A percentile compares a stretch with the other conserved stretches of the same genome.
phyloP scores from a whole-genome alignment of 2,797 vertebrate species.

The Dromococcyx pavoninus region DNA sequence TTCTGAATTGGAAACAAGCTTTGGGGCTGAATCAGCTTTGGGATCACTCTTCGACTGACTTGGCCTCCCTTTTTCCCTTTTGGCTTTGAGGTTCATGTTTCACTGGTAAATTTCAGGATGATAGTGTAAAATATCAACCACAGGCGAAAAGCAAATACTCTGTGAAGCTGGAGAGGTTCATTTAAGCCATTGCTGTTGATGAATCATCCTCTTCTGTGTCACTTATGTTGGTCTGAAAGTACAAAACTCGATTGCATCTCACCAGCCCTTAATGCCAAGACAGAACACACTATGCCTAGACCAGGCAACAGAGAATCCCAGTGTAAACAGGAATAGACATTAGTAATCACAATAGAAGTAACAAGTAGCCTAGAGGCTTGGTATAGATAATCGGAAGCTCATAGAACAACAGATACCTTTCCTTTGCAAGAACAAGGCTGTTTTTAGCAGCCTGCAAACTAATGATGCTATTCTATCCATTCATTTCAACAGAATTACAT shows the following conservation, averaged over 20 bases:
- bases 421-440: background rate
- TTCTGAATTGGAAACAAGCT: background rate
- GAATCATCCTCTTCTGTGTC: slow-evolving; percentile 18
- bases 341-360: slow-evolving; percentile 37
- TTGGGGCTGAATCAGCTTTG: background rate
- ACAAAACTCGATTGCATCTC: slow-evolving; percentile 51
- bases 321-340: background rate
- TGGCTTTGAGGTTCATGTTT: background rate
- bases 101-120: background rate
- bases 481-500: background rate
- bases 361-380: slow-evolving; percentile 44
- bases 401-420: background rate
- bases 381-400: slow-evolving; percentile 33
- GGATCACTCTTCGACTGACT: background rate
- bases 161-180: slow-evolving; percentile 10
- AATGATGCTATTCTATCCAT: background rate
- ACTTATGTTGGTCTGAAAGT: background rate
- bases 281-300: background rate
- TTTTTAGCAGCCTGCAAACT: slow-evolving; percentile 14
- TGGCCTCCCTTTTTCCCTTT: background rate
- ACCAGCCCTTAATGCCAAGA: background rate
- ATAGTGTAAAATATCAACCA: background rate
- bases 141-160: background rate
- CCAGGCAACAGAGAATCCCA: background rate
- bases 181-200: slow-evolving; percentile 40